Base-by-base conservation (phyloP, 2,888 invertebrate genomes). In the Rhingia campestris region DNA sequence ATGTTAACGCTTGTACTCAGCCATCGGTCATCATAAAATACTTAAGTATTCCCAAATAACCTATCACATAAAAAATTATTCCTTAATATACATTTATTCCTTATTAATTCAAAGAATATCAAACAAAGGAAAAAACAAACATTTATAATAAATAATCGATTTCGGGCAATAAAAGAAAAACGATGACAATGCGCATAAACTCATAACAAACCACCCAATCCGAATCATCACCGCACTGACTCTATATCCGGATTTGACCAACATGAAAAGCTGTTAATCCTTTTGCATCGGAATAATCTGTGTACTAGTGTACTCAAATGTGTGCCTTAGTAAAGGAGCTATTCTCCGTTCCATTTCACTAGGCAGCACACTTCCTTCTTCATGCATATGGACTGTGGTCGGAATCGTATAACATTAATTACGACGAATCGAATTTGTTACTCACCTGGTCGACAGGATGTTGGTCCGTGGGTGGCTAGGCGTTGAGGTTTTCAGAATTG, bases 391-490 rank as follows among this genome's bases (percentile, higher is more conserved):
- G 53, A 70, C 69, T 63, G 74, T 45, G 82, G 82, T 82, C 79
- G 41, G 67, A 79, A 69, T 79, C 73, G 79, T 79, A 82, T 79
- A 82, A 69, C 79, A 82, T 82, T 82, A 82, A 82, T 82, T 82
- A 82, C 79, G 45, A 82, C 82, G 73, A 82, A 82, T 82, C 79
- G 79, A 79, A 82, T 82, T 82, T 73, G 82, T 82, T 79, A 82
- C 82, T 79, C 82, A 82, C 82, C 82, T 79, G 82, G 67, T 64
- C 77, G 73, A 82, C 82, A 79, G 82, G 82, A 82, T 79, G 37
- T 73, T 49, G 7, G 45, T 49, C 33, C 32, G 58, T 56, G 30
- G 32, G 35, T 32, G 22, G 49, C 30, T 53, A 14, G 12, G 59
- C 33, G 45, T 58, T 33, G 43, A 54, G 54, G 54, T 35, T 63